Conservation (phyloP, 2,797 vertebrate species). For the Pangasius krempfi region DNA sequence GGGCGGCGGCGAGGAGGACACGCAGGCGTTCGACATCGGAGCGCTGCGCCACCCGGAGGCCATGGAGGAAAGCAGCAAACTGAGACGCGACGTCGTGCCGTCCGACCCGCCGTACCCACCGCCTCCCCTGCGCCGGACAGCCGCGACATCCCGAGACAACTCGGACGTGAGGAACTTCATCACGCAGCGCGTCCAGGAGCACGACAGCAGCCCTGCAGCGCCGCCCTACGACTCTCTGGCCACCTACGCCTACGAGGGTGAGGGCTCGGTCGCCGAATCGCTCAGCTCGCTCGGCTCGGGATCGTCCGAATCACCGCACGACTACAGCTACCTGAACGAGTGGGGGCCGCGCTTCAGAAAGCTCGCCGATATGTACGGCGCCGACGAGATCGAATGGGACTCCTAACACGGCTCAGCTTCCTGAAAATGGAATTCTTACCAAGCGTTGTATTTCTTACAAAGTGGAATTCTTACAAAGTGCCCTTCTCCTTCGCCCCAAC, state of each 20-base stretch:
- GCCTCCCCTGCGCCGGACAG: slow-evolving; percentile 64
- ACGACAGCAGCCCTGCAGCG: slow-evolving; percentile 85
- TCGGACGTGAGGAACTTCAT: slow-evolving; percentile 92
- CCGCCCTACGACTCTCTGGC: slow-evolving; percentile 96
- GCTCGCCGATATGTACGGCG: slow-evolving; percentile 90
- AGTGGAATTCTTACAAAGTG: slow-evolving; percentile 60
- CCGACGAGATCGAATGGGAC: slow-evolving; percentile 86
- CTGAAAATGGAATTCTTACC: slow-evolving; percentile 20
- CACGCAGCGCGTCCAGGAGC: slow-evolving; percentile 89
- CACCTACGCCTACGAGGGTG: slow-evolving; percentile 95
- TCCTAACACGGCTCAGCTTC: slow-evolving; percentile 72
- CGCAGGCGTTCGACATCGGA: slow-evolving; percentile 92
- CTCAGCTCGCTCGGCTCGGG: slow-evolving; percentile 90
- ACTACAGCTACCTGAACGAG: slow-evolving; percentile 95
- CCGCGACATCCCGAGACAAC: slow-evolving; percentile 77
- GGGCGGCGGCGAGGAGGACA: slow-evolving; percentile 93
- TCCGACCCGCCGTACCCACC: slow-evolving; percentile 78
- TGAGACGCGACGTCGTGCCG: slow-evolving; percentile 89
- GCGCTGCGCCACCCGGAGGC: slow-evolving; percentile 87
- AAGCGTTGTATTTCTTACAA: slow-evolving; percentile 26
- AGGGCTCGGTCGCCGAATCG: slow-evolving; percentile 87
- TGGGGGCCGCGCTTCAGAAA: slow-evolving; percentile 95
- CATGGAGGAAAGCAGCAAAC: slow-evolving; percentile 79
- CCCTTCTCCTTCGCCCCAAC: slow-evolving; percentile 49
- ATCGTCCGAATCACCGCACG: slow-evolving; percentile 86